These are phyloP conservation scores for Agapornis roseicollis DNA, from an alignment of 2,113 vertebrate genomes.

Conservation along the genomic window DNA sequence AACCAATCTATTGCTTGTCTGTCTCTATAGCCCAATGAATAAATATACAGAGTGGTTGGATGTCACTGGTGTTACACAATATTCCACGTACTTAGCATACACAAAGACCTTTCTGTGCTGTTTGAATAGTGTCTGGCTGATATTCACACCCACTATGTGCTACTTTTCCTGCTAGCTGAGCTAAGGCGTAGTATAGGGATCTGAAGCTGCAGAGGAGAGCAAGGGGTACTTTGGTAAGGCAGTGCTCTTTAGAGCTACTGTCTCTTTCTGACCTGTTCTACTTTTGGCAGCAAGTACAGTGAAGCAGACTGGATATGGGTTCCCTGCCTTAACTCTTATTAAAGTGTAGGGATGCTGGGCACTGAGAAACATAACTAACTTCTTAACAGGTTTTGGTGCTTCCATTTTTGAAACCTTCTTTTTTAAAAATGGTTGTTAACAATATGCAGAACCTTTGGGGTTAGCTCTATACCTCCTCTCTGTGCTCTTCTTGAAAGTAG, in stretches of 20 bases:
- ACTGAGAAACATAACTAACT: background rate
- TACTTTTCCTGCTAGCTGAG: background rate
- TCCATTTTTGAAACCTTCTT: background rate
- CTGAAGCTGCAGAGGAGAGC: background rate
- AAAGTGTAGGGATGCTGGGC: background rate
- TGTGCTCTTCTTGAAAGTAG: background rate
- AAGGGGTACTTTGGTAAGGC: background rate
- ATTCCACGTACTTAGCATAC: background rate
- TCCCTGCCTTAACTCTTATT: background rate
- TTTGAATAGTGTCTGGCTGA: background rate
- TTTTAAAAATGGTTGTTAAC: background rate
- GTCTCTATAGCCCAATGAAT: background rate
- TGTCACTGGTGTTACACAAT: background rate
- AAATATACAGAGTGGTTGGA: background rate
- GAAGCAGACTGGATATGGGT: background rate
- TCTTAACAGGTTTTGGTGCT: background rate
- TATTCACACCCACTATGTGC: accelerated
- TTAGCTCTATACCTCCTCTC: background rate
- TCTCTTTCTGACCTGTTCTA: background rate
- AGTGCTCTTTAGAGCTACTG: background rate
- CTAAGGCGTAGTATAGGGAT: accelerated
- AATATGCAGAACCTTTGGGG: background rate
- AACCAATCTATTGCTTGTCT: background rate
- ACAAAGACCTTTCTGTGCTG: background rate
- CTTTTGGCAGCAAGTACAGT: background rate